Base-by-base conservation (phyloP, 2,113 vertebrate species). In the Pheucticus melanocephalus region DNA sequence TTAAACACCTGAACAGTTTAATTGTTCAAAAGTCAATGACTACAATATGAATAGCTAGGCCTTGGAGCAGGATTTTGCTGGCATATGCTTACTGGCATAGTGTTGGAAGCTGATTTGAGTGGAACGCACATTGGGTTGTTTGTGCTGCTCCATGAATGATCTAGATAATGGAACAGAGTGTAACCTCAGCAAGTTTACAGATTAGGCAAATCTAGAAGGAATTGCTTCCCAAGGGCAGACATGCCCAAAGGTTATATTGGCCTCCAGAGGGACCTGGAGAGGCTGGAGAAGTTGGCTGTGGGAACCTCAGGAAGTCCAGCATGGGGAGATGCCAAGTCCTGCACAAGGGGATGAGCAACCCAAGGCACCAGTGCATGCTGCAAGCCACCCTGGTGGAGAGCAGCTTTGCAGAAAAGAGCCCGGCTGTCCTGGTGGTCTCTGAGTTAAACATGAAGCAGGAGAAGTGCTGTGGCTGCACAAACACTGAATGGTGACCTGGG, bases 21-120 rank as follows among this genome's bases (percentile, higher is more conserved):
- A 15, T 45, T 71, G 25, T 66, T 92, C 17, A 33, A 4, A 77
- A 82, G 5, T 69, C 37, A 64, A 69, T 17, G 7, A 35, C 11
- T 65, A 7, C 7, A 56, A 15, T 47, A 42, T 33, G 23, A 90
- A 8, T 14, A 59, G 15, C 68, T 48, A 54, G 57, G 19, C 33
- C 17, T 42, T 50, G 59, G 23, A 66, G 59, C 18, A 45, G 25
- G 28, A 39, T 79, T 61, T 68, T 65, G 5, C 37, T 80, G n/a
- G 5, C 1, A 0, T 73, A 5, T 0, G 0, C 19, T 60, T 95
- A 16, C 2, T 53, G 21, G 17, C 1, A 1, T 0, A 0, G 6
- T 35, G 6, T 21, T 70, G 35, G 39, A n/a, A 84, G 48, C 10
- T 6, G 3, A 22, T 45, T 53, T 63, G 37, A 72, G 19, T 23